phyloP scores from a whole-genome alignment of 2,797 vertebrate species.

The Sardinella longiceps region DNA sequence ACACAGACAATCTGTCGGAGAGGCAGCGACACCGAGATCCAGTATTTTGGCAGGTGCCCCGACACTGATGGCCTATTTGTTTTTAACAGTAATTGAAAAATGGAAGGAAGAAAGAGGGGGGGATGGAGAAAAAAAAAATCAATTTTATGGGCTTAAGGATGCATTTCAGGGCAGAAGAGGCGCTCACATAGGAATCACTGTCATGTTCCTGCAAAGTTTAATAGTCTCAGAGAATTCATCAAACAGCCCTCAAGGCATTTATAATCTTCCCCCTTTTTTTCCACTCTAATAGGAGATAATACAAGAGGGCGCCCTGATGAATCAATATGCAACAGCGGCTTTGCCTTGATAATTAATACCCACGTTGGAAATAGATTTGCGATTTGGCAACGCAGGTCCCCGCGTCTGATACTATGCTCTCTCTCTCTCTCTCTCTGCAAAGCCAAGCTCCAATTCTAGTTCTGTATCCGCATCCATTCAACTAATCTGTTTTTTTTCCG shows the following conservation, averaged over 20 bases:
- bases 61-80: conserved; percentile 36
- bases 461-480: conserved; percentile 49
- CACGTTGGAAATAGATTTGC: conserved; percentile 78
- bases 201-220: conserved; percentile 72
- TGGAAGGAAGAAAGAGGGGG: conserved; percentile 19
- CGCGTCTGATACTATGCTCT: conserved; percentile 56
- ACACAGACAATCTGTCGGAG: neutral
- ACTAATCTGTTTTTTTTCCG: conserved; percentile 57
- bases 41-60: neutral
- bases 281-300: conserved; percentile 79
- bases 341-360: conserved; percentile 81
- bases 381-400: conserved; percentile 74
- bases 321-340: conserved; percentile 79
- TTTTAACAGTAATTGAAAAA: conserved; percentile 72
- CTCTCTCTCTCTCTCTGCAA: neutral
- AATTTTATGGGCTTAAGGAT: conserved; percentile 75
- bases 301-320: conserved; percentile 71
- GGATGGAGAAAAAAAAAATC: conserved; percentile 71
- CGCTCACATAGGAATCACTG: conserved; percentile 47
- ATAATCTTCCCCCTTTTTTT: conserved; percentile 74
- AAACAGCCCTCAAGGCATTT: conserved; percentile 73
- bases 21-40: neutral
- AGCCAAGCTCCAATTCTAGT: conserved; percentile 23
- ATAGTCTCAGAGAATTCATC: conserved; percentile 73
- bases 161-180: conserved; percentile 50